These are phyloP conservation scores for Epizoanthus fatuus DNA, from an alignment of 92 coral and sea anemone genomes.

Conservation along the genomic window DNA sequence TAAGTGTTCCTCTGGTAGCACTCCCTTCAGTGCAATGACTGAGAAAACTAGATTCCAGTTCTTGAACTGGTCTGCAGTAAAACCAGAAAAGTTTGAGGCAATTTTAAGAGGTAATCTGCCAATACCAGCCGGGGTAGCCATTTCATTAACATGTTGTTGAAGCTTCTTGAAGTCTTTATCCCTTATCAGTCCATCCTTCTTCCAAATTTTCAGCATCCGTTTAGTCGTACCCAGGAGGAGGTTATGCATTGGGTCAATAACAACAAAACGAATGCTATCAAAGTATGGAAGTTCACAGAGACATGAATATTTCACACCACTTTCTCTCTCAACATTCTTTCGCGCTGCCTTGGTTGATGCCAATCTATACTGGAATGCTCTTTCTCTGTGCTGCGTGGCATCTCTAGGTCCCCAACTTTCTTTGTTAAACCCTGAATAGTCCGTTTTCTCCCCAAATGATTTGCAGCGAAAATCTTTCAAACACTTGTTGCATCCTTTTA, in stretches of 20 bases:
- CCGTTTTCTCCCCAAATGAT: conserved; percentile 58
- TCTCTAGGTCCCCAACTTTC: conserved; percentile 31
- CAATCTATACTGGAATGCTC: background rate
- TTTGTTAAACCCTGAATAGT: conserved; percentile 55
- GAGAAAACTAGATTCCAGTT: conserved; percentile 66
- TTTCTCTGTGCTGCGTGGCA: conserved; percentile 16
- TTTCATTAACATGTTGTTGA: conserved; percentile 36
- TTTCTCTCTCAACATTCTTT: conserved; percentile 9
- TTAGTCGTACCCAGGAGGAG: conserved; percentile 44
- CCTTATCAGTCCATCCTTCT: background rate
- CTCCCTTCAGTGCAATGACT: conserved; percentile 54
- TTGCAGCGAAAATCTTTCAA: conserved; percentile 43
- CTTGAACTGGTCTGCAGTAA: conserved; percentile 69
- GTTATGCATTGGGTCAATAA: conserved; percentile 65
- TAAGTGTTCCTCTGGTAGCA: conserved; percentile 47
- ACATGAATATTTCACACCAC: conserved; percentile 46
- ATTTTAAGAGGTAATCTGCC: conserved; percentile 55
- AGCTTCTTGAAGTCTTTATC: conserved; percentile 41
- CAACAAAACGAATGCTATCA: conserved; percentile 39
- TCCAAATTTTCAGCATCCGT: conserved; percentile 27
- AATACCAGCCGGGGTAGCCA: conserved; percentile 56
- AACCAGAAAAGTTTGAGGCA: conserved; percentile 66
- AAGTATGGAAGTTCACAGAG: conserved; percentile 44
- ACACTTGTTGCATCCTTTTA: conserved; percentile 64
- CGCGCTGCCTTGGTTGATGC: background rate